Evolutionary conservation across 35 echinoderm and acorn worm genomes (phyloP), one percentile per base, ranked within the genome.

Genomic region (Amphiura filiformis): DNA sequence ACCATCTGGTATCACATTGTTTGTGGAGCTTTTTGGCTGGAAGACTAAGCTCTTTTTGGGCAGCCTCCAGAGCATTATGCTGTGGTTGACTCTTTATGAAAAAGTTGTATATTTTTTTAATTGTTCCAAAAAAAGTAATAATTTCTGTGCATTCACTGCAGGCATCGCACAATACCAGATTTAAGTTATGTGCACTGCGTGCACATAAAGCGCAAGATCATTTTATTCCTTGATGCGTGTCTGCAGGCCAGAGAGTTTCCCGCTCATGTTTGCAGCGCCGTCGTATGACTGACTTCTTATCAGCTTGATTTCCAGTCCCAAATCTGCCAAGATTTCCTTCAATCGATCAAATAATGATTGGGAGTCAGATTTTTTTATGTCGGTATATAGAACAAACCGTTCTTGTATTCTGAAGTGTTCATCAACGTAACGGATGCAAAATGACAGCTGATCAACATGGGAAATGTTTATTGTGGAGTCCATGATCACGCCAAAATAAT

Each of bases 81-180:
- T 23, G 26, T n/a, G 61, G 61, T 23, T 70, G 61, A 23, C 61
- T 70, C 7, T 5, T 13, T 5, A 13, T 70, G 26, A 70, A 70
- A 23, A 70, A 70, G 26, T 70, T 70, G 26, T 13, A 70, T 23
- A 70, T 13, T 23, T 70, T 70, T 5, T 70, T 5, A 11, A 70
- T 70, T 70, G 61, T 70, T 5, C 61, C 61, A 70, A 70, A 11
- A 70, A 70, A 70, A 13, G 61, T 70, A 23, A 70, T 23, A 2
- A 23, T 23, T 70, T 70, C 61, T 13, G 28, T 70, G 26, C 61
- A 70, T 13, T 70, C 61, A 13, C 26, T 70, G 61, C 61, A 70
- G 61, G 86, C 86, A 87, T 88, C 77, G 9, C 32, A 22, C 13
- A 88, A 76, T 37, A 88, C 86, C 3, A 88, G 42, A 37, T 88